Evolutionary conservation across 1,140 invertebrate species (phyloP).

Genomic region (Parapsyche elsis): DNA sequence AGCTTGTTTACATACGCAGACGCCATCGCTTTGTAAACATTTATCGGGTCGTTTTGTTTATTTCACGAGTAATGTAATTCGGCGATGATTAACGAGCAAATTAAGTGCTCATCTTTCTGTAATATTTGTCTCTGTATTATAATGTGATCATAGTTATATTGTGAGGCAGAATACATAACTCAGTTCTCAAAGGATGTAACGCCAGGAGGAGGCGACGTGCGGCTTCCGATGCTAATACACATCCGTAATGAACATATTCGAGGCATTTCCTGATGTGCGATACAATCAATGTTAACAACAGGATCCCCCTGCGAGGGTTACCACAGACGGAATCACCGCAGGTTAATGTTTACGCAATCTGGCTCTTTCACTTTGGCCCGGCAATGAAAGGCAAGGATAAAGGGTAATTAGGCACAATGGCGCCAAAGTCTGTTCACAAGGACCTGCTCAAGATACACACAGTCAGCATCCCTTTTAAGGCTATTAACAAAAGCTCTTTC

Average conservation of each 20-base stretch:
- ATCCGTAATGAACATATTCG: slow-evolving; percentile 15
- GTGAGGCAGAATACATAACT: neutral
- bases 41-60: neutral
- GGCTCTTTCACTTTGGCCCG: neutral
- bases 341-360: slow-evolving; percentile 31
- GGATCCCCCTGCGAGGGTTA: neutral
- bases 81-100: neutral
- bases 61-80: neutral
- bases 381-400: slow-evolving; percentile 23
- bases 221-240: neutral
- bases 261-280: slow-evolving; percentile 4
- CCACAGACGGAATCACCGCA: slow-evolving; percentile 1
- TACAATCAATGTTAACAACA: slow-evolving; percentile 18
- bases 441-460: slow-evolving; percentile 25
- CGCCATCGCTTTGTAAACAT: neutral
- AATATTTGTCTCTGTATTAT: no score
- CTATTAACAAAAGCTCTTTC: slow-evolving; percentile 40
- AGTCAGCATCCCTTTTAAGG: slow-evolving; percentile 35
- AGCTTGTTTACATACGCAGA: neutral
- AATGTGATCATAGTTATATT: neutral
- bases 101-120: no score
- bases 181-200: neutral
- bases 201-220: neutral
- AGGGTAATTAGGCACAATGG: slow-evolving; percentile 33
- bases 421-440: slow-evolving; percentile 20